Base-by-base conservation (phyloP, 2,797 vertebrate species). In the Syngnathus acus region DNA sequence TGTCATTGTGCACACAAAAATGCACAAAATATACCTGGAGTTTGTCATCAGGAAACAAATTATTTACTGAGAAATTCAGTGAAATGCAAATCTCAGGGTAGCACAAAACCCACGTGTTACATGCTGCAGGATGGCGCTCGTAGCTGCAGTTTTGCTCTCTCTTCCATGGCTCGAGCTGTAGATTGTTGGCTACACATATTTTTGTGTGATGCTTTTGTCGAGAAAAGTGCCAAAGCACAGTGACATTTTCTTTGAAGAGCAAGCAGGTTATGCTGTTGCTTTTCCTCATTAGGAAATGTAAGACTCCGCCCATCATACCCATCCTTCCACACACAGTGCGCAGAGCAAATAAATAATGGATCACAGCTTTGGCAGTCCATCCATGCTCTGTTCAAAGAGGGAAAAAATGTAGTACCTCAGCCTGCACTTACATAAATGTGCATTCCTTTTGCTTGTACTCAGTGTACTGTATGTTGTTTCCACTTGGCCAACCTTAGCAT, bases 281-380 rank as follows among this genome's bases (percentile, higher is more conserved):
- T 61, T 21, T 9, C 9, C 59, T 61, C 39, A 23, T 42, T 42
- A 61, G 39, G 19, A 54, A 54, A 61, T 42, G 39, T 61, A 61
- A 42, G 59, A 42, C 39, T 21, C 8, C n/a, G 4, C 39, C 17
- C 19, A 4, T 42, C 19, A 42, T 32, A 21, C 19, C 5, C 58
- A 60, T 60, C 37, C 9, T 60, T 60, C 11, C 38, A 40, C 64
- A 53, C 16, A 16, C 38, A 67, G 21, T 72, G 53, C 77, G 76
- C 77, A 45, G 66, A 65, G 50, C 40, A 70, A 71, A 84, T 76
- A 66, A 67, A 84, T 87, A 84, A 75, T 86, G 73, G 48, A 82
- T 85, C 82, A 77, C 60, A 80, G 76, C 55, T 70, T 54, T 61
- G 32, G 72, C 79, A 62, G 78, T 65, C 68, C 40, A 65, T 54